These are phyloP conservation scores for Aix galericulata DNA, from an alignment of 2,113 vertebrate species.

Conservation along the genomic window DNA sequence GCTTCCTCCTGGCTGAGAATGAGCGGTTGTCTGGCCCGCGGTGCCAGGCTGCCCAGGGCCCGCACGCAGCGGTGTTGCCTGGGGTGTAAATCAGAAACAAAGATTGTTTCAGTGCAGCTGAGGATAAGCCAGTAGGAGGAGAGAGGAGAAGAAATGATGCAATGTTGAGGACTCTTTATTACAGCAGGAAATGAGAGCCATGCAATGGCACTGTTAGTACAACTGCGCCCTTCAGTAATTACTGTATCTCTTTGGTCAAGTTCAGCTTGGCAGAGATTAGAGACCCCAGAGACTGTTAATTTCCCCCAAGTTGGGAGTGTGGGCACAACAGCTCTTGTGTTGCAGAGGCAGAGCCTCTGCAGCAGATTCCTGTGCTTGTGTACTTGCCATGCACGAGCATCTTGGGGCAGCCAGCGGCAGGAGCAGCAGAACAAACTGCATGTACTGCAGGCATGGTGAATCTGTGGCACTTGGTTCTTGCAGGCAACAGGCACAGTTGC, in stretches of 20 bases:
- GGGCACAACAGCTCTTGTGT: neutral
- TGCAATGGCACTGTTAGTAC: neutral
- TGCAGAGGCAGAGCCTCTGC: fast-evolving
- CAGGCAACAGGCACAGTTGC: neutral
- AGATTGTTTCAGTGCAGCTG: neutral
- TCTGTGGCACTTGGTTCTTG: neutral
- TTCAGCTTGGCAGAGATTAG: neutral
- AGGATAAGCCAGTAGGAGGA: neutral
- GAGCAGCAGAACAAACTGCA: neutral
- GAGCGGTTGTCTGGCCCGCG: fast-evolving
- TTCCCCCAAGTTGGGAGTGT: neutral
- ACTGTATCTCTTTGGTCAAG: neutral
- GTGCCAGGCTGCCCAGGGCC: neutral
- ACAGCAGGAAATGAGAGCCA: neutral
- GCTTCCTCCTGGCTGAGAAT: neutral
- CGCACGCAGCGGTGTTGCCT: neutral
- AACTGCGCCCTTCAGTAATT: neutral
- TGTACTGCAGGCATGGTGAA: fast-evolving
- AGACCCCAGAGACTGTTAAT: neutral
- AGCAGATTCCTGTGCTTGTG: neutral
- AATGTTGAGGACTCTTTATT: neutral
- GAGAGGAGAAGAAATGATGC: neutral
- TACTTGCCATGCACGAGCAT: neutral
- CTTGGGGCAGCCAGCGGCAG: neutral
- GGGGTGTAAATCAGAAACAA: neutral